Evolutionary conservation across 2,113 vertebrate genomes (phyloP).

Genomic region (Nibea coibor): DNA sequence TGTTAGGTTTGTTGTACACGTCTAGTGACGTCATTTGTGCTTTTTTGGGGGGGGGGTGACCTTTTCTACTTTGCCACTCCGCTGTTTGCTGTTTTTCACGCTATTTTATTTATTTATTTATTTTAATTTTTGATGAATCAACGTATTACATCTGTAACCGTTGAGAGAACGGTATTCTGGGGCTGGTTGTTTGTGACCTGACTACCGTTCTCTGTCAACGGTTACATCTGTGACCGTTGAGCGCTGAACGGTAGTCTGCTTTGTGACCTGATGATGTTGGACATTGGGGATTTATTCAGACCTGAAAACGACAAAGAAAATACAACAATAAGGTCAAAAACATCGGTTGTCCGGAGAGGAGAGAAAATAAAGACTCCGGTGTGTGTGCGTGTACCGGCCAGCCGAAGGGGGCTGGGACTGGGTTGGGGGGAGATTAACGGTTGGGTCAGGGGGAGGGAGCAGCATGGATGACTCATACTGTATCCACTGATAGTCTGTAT

Average conservation of each 20-base stretch:
- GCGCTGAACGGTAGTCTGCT: too few species aligned
- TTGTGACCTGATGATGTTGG: too few species aligned
- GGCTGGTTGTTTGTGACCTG: neutral
- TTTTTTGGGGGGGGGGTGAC: constrained; percentile 67
- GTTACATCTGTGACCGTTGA: too few species aligned
- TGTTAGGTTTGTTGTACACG: constrained; percentile 69
- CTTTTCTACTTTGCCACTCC: constrained; percentile 67
- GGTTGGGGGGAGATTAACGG: constrained; percentile 74
- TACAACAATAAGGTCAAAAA: neutral
- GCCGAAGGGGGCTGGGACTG: constrained; percentile 20
- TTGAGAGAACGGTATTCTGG: neutral
- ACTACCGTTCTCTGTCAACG: neutral
- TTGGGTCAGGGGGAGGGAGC: constrained; percentile 75
- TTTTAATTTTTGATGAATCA: constrained; percentile 22
- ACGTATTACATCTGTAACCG: neutral
- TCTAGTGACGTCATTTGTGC: constrained; percentile 82
- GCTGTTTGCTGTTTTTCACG: constrained; percentile 5
- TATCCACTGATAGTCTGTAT: constrained; percentile 73
- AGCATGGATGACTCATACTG: constrained; percentile 84
- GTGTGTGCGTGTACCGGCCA: constrained; percentile 41
- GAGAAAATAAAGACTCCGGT: constrained; percentile 14
- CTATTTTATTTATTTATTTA: constrained; percentile 2
- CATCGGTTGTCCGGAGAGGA: constrained; percentile 3
- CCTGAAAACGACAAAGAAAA: neutral
- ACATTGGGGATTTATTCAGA: too few species aligned